Conservation (phyloP, 2,888 invertebrate genomes). For the Thecocarcelia acutangulata region DNA sequence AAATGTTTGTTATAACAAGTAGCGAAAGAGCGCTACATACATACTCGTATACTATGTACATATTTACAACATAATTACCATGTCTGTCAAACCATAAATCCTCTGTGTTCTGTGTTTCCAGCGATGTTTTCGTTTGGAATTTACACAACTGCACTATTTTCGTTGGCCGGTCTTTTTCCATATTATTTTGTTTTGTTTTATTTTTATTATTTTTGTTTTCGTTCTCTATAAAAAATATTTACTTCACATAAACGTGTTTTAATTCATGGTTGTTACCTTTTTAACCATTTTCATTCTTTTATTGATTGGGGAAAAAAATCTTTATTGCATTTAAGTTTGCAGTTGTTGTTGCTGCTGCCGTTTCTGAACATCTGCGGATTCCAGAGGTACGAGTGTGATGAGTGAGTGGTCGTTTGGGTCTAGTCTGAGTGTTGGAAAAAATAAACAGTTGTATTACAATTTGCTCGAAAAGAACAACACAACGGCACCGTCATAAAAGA, state of each 20-base stretch:
- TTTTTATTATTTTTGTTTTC: too few species aligned
- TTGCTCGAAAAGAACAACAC: constrained; percentile 2
- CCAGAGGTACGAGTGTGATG: constrained; percentile 10
- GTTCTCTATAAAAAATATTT: constrained; percentile 15
- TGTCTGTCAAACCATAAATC: constrained; percentile 65
- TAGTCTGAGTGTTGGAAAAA: constrained; percentile 4
- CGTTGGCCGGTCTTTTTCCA: not conserved
- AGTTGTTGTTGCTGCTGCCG: constrained; percentile 1
- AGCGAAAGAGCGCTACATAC: not conserved
- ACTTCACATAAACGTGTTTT: constrained; percentile 55
- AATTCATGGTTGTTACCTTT: constrained; percentile 40
- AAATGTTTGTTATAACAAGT: not conserved
- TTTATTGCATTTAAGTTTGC: not conserved
- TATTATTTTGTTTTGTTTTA: not conserved
- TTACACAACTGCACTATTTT: constrained; percentile 53
- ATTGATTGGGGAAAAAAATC: constrained; percentile 46
- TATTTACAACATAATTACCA: constrained; percentile 49
- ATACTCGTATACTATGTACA: not conserved
- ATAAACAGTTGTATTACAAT: constrained; percentile 15
- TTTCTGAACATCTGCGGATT: constrained; percentile 29
- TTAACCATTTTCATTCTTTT: constrained; percentile 28
- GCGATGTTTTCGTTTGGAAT: constrained; percentile 11
- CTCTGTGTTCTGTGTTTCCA: constrained; percentile 34
- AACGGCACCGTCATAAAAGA: constrained; percentile 33
- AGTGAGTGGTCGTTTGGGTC: not conserved